Base-by-base conservation (phyloP, 2,797 vertebrate species). In the Apogon talboti region DNA sequence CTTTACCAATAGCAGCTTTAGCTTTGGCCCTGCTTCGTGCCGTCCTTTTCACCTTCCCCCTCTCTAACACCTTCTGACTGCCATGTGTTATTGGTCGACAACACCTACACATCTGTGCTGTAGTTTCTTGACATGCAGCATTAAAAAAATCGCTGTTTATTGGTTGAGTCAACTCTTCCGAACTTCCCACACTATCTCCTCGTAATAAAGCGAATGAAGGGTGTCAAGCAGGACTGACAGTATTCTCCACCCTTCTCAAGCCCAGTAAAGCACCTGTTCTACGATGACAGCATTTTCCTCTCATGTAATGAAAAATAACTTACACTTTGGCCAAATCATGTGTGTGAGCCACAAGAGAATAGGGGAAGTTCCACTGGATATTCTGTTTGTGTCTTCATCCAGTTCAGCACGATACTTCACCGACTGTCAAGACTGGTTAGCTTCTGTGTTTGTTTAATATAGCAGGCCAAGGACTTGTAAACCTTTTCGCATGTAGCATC, bases 161-260 rank as follows among this genome's bases (percentile, higher is more conserved):
- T 80, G 74, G 66, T 75, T 66, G 58, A 80, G 69, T 85, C 71
- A 76, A 62, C 49, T 76, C 49, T 61, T 77, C 68, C 60, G 0
- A 66, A 74, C 66, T 79, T 87, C 85, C 67, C 87, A 87, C 64
- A 74, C 81, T 61, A 78, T 87, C 81, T 76, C 53, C 74, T 84
- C 59, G 73, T 84, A 78, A 65, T 72, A 71, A 73, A 76, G 67
- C 12, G 49, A 87, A 79, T 76, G 64, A 66, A 85, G 56, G 54
- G 50, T 74, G 81, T 85, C 79, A 81, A 51, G 66, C 79, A 59
- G 58, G 38, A 13, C 40, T 66, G 64, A 66, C 63, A 46, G 12
- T 28, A 64, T 74, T 64, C 64, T 72, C 76, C 77, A 71, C 72
- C 62, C 71, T 76, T 71, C 78, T 44, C 74, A 61, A 55, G 58